Evolutionary conservation across 2,888 invertebrate genomes (phyloP).

Genomic region (Andricus curvator): DNA sequence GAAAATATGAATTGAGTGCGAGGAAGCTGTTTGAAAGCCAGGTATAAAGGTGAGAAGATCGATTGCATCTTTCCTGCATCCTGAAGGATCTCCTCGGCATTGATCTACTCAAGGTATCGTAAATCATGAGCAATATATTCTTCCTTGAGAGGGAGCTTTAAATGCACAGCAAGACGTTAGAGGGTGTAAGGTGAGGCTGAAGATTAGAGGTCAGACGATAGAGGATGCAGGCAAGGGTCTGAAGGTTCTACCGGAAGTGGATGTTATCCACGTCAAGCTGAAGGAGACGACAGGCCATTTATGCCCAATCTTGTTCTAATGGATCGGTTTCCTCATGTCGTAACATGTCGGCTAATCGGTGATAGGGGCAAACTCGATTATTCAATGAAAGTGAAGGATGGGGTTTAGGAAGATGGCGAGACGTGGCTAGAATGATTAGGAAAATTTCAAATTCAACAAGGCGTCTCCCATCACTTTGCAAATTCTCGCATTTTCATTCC

Average conservation of each 20-base stretch:
- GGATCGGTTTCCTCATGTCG: constrained; percentile 43
- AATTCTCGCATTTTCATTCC: constrained; percentile 25
- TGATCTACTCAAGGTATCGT: background rate
- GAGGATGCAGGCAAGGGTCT: background rate
- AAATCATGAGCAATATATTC: background rate
- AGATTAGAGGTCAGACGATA: background rate
- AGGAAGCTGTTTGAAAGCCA: constrained; percentile 15
- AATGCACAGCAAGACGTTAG: background rate
- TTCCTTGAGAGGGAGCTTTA: background rate
- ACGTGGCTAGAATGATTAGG: constrained; percentile 21
- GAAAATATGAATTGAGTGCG: constrained; percentile 37
- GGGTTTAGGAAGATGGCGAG: background rate
- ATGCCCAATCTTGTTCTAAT: constrained; percentile 46
- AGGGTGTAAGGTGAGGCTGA: background rate
- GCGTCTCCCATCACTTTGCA: constrained; percentile 14
- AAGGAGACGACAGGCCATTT: constrained; percentile 43
- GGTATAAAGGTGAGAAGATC: constrained; percentile 15
- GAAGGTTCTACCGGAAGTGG: background rate
- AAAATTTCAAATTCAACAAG: constrained; percentile 14
- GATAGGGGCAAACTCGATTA: constrained; percentile 26
- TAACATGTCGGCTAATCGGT: constrained; percentile 30
- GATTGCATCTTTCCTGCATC: background rate
- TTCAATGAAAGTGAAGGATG: constrained; percentile 32
- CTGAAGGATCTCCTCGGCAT: background rate
- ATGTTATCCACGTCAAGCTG: background rate